Base-by-base conservation (phyloP, 2,797 vertebrate genomes). In the Sebastes matsubarae region DNA sequence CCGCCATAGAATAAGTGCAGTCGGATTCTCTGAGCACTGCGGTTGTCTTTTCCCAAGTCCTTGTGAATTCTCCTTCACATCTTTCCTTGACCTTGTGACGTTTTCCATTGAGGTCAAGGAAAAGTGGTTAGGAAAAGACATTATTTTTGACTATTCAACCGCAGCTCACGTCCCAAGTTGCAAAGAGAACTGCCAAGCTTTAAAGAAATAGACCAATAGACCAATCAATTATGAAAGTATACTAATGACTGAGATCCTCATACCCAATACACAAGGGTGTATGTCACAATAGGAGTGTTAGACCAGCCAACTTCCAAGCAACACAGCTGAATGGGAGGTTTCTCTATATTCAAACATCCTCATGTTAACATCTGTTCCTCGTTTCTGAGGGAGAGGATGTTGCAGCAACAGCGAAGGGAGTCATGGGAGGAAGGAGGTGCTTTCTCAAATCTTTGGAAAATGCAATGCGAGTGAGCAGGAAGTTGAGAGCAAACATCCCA, bases 311-410 rank as follows among this genome's bases (percentile, higher is more conserved):
- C 30, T 38, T 67, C 46, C 34, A 59, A 74, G 38, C 5, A 14
- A 58, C 58, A 63, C 64, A 79, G 59, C n/a, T 67, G 72, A 83
- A n/a, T 68, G 58, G 73, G 46, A 82, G n/a, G 6, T 55, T 80
- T 72, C 30, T 61, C 52, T 75, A 76, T 36, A 42, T 82, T 70
- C 38, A 36, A 24, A 72, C 50, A 13, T 34, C 29, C 61, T 20
- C 74, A 68, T 68, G 4, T 50, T 69, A 91, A 94, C 94, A 95
- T 95, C 93, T 96, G 95, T 91, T 95, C 90, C 92, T 94, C 30
- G 69, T 96, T 96, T 93, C 68, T 72, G 84, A 79, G 75, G 93
- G 87, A 93, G 87, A 93, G 93, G 93, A 94, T 94, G 94, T 91
- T 91, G 87, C 84, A 87, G 88, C 70, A 83, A 82, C 77, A 76